These are phyloP conservation scores for Linurgus olivaceus DNA, from an alignment of 2,797 vertebrate species.

Conservation along the genomic window DNA sequence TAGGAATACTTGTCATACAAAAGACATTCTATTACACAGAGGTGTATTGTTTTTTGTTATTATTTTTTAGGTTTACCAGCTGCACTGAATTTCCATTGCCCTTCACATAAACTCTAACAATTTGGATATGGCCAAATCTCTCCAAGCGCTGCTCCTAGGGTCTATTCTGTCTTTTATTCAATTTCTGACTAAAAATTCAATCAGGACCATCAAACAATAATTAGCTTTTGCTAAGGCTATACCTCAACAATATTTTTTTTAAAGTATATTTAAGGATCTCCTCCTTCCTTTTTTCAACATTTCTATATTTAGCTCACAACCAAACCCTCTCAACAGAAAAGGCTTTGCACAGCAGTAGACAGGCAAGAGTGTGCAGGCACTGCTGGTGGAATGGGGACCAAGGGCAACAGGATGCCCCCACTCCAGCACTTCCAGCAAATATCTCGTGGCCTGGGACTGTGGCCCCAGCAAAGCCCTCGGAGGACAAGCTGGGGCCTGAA, in stretches of 20 bases:
- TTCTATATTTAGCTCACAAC: not conserved
- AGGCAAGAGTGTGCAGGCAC: not conserved
- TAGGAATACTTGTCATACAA: constrained; percentile 2
- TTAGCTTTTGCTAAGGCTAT: not conserved
- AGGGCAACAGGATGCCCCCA: not conserved
- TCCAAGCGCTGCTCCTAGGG: not conserved
- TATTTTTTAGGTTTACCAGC: constrained; percentile 50
- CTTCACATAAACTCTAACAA: constrained; percentile 13
- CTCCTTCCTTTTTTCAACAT: not conserved
- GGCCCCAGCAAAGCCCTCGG: not conserved
- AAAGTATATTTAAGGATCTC: not conserved
- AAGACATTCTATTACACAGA: constrained; percentile 44
- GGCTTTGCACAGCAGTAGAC: not conserved
- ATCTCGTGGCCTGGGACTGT: rapidly evolving
- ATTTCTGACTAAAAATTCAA: constrained; percentile 2
- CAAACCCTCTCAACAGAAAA: not conserved
- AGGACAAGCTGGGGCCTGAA: not conserved
- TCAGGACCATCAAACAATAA: not conserved
- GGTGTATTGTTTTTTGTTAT: constrained; percentile 46
- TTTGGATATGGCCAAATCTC: not conserved
- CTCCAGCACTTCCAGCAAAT: not conserved
- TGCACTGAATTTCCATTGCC: constrained; percentile 60
- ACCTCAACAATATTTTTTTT: not conserved
- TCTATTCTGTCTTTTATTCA: constrained; percentile 12
- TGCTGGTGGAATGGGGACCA: not conserved